Base-by-base conservation (phyloP, 2,888 invertebrate species). In the Junonia oenone region DNA sequence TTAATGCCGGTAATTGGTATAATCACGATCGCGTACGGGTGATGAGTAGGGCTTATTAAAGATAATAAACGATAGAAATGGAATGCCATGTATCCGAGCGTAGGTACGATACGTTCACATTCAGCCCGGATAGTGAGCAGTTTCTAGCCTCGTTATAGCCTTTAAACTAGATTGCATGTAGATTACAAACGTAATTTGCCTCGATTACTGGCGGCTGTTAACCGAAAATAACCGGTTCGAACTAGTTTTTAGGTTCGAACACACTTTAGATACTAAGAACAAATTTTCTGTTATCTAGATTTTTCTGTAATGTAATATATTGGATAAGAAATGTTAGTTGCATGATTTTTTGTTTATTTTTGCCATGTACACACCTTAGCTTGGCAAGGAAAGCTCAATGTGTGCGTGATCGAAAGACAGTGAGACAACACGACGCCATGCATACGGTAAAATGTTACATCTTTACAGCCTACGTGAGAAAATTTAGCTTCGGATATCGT, bases 361-460 rank as follows among this genome's bases (percentile, higher is more conserved):
- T 17, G 11, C 17, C 38, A 9, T 43, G 26, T 14, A 43, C 43
- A 26, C 43, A 26, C 43, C 43, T 43, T 43, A 26, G 22, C 26
- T 43, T 43, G 43, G 43, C 43, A 43, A 43, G 43, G 43, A 26
- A 43, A 43, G 26, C 22, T 43, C n/a, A n/a, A 22, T 40, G 47
- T 48, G 51, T 56, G 55, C 38, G 52, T 58, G 38, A 19, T 40
- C 38, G 38, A 19, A 40, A 15, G 45, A 54, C 53, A 64, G 57
- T 48, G 74, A 82, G 81, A 83, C 82, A 70, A 64, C 58, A 54
- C 64, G 81, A 73, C 81, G 81, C 80, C 82, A 69, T 26, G 43
- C 26, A 43, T 43, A 43, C 43, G 26, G 43, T 43, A 43, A 43
- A 43, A 43, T 43, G 43, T 43, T 43, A 26, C 43, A 26, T 43